These are phyloP conservation scores for Sylvilagus bachmani DNA, from an alignment of 2,113 vertebrate species.

Conservation along the genomic window DNA sequence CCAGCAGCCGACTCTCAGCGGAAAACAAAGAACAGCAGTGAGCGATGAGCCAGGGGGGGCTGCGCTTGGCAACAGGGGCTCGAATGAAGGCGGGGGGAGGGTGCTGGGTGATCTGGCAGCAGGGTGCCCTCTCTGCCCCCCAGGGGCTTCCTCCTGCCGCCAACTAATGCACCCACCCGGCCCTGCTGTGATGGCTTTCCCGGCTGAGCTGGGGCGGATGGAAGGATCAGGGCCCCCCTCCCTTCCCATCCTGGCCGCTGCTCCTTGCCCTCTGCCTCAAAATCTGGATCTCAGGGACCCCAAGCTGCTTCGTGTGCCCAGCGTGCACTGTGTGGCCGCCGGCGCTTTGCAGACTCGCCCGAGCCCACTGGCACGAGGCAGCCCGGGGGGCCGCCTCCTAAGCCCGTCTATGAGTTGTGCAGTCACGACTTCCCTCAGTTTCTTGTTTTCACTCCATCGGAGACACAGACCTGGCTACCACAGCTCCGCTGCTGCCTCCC, in stretches of 20 bases:
- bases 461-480: neutral
- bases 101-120: no score
- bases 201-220: no score
- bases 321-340: fast-evolving
- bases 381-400: neutral
- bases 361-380: neutral
- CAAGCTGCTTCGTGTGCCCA: neutral
- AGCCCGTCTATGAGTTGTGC: constrained; percentile 2
- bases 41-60: neutral
- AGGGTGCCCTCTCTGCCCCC: no score
- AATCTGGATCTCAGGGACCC: neutral
- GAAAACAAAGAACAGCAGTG: constrained; percentile 42
- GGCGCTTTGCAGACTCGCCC: neutral
- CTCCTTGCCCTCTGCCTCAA: neutral
- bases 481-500: neutral
- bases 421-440: neutral
- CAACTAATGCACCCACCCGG: no score
- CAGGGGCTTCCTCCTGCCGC: no score
- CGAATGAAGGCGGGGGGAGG: neutral
- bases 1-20: neutral
- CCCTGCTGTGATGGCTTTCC: no score
- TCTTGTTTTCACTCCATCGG: neutral
- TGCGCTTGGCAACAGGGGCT: no score
- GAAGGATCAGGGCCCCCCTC: no score
- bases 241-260: neutral